Percentiles rank a stretch among this genome's conserved stretches.
These are phyloP conservation scores for Apodemus speciosus DNA, from an alignment of 2,113 vertebrate species.

Conservation along the genomic window DNA sequence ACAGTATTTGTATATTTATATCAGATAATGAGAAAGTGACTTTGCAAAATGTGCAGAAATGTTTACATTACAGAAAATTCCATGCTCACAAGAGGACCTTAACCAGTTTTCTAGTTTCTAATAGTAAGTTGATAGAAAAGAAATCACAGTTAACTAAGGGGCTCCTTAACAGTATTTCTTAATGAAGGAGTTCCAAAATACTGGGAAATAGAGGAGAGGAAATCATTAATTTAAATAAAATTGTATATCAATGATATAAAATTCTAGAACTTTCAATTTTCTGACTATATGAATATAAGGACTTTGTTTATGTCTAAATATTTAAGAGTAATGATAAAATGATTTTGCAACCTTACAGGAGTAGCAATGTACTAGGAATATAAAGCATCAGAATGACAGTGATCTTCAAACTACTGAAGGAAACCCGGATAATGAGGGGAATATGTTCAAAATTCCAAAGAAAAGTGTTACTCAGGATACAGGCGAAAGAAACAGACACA, in stretches of 20 bases:
- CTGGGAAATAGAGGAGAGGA: neutral
- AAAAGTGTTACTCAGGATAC: neutral
- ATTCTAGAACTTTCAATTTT: conserved; percentile 6
- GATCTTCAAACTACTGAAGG: neutral
- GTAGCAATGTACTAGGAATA: neutral
- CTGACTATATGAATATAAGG: neutral
- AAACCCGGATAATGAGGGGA: neutral
- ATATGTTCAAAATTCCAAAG: neutral
- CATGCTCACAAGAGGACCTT: neutral
- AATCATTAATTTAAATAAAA: neutral
- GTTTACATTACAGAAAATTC: neutral
- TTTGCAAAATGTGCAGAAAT: neutral
- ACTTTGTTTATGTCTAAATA: neutral
- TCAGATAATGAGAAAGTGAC: neutral
- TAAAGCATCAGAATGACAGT: neutral
- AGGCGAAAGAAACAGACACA: neutral
- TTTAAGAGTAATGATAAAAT: neutral
- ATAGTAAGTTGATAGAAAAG: neutral
- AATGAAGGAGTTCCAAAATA: neutral
- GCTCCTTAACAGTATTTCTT: neutral
- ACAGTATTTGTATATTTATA: too few species aligned
- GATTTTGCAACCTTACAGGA: neutral
- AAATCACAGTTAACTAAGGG: neutral
- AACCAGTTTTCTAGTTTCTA: neutral
- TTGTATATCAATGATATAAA: neutral